These are phyloP conservation scores for Platichthys flesus DNA, from an alignment of 2,113 vertebrate species.

Conservation along the genomic window DNA sequence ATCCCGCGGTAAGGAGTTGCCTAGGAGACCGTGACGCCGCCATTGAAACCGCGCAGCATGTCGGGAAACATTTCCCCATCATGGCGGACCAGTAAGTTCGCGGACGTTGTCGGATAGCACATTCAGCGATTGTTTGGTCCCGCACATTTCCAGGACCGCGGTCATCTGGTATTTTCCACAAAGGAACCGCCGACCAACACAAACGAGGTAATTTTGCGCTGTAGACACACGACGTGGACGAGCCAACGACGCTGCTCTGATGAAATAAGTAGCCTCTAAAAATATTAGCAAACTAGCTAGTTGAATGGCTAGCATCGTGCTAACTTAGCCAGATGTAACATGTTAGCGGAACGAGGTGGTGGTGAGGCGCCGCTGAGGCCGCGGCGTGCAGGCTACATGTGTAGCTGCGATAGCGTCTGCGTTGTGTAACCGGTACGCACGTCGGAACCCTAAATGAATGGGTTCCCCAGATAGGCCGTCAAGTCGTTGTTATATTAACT, in stretches of 20 bases:
- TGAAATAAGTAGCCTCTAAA: slow-evolving; percentile 13
- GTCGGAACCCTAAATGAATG: background rate
- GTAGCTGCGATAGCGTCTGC: background rate
- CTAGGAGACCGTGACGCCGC: slow-evolving; percentile 68
- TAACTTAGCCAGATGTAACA: background rate
- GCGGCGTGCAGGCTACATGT: slow-evolving; percentile 18
- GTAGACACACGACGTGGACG: accelerated
- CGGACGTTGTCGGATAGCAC: slow-evolving; percentile 63
- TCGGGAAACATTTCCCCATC: slow-evolving; percentile 72
- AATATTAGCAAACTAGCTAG: slow-evolving; percentile 21
- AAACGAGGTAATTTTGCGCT: slow-evolving; percentile 37
- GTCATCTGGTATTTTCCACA: background rate
- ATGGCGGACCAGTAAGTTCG: slow-evolving; percentile 72
- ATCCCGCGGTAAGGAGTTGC: slow-evolving; percentile 47
- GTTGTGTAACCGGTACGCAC: background rate
- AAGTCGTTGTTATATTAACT: accelerated
- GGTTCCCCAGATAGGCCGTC: accelerated
- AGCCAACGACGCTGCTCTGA: background rate
- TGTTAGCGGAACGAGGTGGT: slow-evolving; percentile 20
- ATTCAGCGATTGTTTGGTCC: slow-evolving; percentile 47
- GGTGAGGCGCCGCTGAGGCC: slow-evolving; percentile 43
- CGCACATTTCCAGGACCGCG: background rate
- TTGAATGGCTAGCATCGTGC: background rate
- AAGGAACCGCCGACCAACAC: background rate
- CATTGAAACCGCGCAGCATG: slow-evolving; percentile 68